Evolutionary conservation across 2,113 vertebrate species (phyloP).

Genomic region (Euleptes europaea): DNA sequence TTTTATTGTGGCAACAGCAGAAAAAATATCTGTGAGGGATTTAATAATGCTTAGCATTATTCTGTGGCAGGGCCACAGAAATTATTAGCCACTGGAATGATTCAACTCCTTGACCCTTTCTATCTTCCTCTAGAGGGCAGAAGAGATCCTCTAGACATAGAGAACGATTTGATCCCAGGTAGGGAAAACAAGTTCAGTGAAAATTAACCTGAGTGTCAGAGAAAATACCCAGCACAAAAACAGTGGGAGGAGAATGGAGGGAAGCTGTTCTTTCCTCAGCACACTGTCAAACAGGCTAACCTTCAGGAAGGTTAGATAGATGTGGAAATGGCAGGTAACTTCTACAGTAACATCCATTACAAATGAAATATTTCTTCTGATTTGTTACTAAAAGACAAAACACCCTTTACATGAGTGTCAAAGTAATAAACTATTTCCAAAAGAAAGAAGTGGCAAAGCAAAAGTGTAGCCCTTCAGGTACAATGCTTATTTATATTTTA

Average conservation of each 20-base stretch:
- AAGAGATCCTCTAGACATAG: slow-evolving; percentile 2
- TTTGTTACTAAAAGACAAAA: too few relatives aligned
- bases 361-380: too few relatives aligned
- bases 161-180: background rate
- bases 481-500: too few relatives aligned
- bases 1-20: background rate
- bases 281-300: background rate
- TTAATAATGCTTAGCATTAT: background rate
- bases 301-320: background rate
- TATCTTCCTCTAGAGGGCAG: slow-evolving; percentile 9
- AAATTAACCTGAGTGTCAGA: background rate
- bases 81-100: background rate
- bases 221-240: background rate
- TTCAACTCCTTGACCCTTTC: background rate
- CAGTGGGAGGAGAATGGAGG: background rate
- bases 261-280: background rate
- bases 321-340: background rate
- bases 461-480: background rate
- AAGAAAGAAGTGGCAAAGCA: background rate
- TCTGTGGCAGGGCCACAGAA: background rate
- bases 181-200: background rate
- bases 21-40: background rate
- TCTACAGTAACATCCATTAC: too few relatives aligned
- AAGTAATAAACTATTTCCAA: background rate
- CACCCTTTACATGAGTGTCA: background rate